Base-by-base conservation (phyloP, 2,797 vertebrate species). In the Zenarchopterus dispar region DNA sequence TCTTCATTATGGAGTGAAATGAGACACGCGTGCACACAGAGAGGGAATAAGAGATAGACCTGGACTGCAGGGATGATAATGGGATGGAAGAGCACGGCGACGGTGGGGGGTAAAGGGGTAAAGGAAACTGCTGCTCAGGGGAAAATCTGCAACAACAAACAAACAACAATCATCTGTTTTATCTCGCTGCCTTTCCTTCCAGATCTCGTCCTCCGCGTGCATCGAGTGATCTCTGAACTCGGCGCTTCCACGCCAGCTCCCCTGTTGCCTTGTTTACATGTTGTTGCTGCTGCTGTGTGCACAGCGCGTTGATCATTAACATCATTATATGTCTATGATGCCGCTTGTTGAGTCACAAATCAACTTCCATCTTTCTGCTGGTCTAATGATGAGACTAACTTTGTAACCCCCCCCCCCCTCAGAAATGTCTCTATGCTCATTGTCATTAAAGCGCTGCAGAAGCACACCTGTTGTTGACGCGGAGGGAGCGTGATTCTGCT, bases 261-360 rank as follows among this genome's bases (percentile, higher is more conserved):
- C 90, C 81, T 74, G 90, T 86, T 19, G 86, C 84, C 89, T 91
- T 91, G 88, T 91, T 92, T 92, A 87, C 89, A 90, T 84, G 88
- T 75, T 75, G 67, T 62, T 64, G 61, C 71, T 9, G 33, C 62
- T 0, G 75, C 76, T 46, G 62, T 46, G 65, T 69, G 74, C 52
- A 16, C 69, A 60, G 78, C 55, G 28, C 46, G 68, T 70, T 85
- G 84, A 89, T 92, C 87, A 88, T 90, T 90, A 89, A 78, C 84
- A 83, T 90, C 90, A 88, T 90, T 88, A 88, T 73, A 48, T 62
- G 77, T 68, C 77, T 85, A 51, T 83, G 84, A 85, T 87, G 26
- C 69, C 36, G 71, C 74, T 47, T 59, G 77, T 59, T 6, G 58
- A 88, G 76, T 78, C 86, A 84, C 81, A 87, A 77, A 84, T 89